phyloP scores from a whole-genome alignment of 1,140 invertebrate species.

The Bombus vancouverensis region DNA sequence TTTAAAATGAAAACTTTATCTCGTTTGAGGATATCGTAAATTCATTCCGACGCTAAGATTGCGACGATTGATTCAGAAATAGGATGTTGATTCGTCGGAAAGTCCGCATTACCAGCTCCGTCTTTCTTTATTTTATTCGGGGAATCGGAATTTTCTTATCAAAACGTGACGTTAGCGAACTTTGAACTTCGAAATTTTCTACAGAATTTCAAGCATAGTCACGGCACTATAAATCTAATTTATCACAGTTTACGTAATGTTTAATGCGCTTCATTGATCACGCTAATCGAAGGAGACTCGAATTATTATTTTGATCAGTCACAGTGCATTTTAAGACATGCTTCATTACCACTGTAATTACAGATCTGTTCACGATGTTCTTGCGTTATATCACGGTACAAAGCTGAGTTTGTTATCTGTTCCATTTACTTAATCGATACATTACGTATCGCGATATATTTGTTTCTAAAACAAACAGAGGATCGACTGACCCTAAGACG shows the following conservation, averaged over 20 bases:
- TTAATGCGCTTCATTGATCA: neutral
- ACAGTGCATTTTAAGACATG: neutral
- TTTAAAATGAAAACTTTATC: neutral
- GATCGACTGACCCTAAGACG: neutral
- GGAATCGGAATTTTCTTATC: neutral
- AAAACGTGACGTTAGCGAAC: neutral
- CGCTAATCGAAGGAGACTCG: neutral
- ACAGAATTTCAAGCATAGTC: neutral
- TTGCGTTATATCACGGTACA: neutral
- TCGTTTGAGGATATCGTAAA: too few relatives aligned
- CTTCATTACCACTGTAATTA: neutral
- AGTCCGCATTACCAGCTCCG: too few relatives aligned
- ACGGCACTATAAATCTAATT: neutral
- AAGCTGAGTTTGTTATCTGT: neutral
- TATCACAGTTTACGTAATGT: constrained; percentile 7
- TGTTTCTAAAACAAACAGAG: neutral
- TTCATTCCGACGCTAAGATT: neutral
- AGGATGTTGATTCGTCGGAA: neutral
- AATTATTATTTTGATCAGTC: neutral
- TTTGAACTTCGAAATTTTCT: constrained; percentile 14
- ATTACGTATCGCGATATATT: neutral
- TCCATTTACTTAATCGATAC: neutral
- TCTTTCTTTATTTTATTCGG: neutral
- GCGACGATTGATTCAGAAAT: neutral
- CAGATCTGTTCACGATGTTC: neutral